Evolutionary conservation across 64 coral and sea anemone genomes (phyloP).

Genomic region (Acropora tenuis): DNA sequence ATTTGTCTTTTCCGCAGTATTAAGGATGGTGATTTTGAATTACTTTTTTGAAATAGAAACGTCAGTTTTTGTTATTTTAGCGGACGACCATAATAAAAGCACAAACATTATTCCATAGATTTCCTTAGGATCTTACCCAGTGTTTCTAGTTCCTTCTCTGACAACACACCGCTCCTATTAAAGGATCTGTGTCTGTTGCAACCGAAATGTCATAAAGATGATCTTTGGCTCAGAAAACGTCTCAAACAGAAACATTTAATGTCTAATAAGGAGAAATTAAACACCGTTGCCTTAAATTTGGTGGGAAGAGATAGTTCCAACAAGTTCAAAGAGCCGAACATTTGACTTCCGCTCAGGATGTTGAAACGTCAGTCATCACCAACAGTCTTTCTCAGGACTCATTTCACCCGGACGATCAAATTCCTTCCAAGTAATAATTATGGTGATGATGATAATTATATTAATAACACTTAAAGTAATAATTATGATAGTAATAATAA

Average conservation of each 20-base stretch:
- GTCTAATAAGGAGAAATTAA: background rate
- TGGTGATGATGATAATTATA: too few species aligned
- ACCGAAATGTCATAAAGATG: background rate
- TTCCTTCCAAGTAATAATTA: too few species aligned
- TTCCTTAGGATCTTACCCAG: background rate
- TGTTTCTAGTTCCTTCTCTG: background rate
- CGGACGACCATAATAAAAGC: background rate
- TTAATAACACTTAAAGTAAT: too few species aligned
- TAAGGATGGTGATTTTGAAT: too few species aligned
- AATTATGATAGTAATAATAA: too few species aligned
- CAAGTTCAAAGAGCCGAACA: constrained; percentile 29
- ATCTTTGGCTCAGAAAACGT: background rate
- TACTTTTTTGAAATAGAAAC: too few species aligned
- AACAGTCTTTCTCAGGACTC: too few species aligned
- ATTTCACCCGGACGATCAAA: too few species aligned
- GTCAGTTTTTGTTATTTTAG: background rate
- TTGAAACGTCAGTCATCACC: too few species aligned
- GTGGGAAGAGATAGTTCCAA: background rate
- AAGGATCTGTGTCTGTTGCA: background rate
- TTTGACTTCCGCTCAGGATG: background rate
- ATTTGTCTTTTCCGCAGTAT: too few species aligned
- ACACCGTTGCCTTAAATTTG: constrained; percentile 12
- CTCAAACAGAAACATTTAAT: constrained; percentile 2
- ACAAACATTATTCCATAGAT: background rate
- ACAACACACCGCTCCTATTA: background rate